A percentile compares a stretch with the other conserved stretches of the same genome.
Evolutionary conservation across 2,113 vertebrate species (phyloP).

Genomic region (Varanus salvator): DNA sequence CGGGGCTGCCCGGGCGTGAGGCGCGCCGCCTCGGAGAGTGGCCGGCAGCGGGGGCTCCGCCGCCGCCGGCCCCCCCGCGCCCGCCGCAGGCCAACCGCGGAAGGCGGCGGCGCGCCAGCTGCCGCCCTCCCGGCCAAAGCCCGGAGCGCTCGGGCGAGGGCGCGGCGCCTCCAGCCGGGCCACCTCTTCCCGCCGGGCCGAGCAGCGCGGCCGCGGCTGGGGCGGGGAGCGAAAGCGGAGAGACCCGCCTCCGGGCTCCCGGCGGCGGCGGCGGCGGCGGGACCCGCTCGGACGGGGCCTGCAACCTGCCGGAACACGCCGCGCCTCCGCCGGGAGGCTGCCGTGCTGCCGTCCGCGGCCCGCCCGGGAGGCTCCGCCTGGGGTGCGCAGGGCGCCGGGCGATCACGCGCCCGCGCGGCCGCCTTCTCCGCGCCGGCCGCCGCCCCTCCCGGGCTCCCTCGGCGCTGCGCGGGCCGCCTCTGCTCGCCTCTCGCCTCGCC

Average conservation of each 20-base stretch:
- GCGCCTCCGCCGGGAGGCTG: background rate
- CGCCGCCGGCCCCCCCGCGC: background rate
- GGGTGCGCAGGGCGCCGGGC: background rate
- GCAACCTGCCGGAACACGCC: background rate
- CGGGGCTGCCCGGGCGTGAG: too few relatives aligned
- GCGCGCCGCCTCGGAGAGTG: background rate
- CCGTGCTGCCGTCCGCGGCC: too few relatives aligned
- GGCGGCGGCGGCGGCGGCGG: background rate
- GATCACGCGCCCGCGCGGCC: background rate
- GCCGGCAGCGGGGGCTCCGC: background rate
- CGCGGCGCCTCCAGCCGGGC: background rate
- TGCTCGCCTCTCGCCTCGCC: too few relatives aligned
- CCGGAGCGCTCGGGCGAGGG: background rate
- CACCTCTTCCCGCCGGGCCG: background rate
- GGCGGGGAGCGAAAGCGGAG: background rate
- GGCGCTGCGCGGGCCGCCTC: background rate
- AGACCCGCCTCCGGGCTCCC: background rate
- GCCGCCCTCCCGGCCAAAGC: background rate
- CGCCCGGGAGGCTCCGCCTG: background rate
- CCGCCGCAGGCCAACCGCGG: background rate
- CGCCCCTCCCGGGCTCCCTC: conserved; percentile 4
- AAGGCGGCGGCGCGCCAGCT: too few relatives aligned
- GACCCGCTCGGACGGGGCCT: background rate
- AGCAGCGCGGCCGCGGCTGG: background rate
- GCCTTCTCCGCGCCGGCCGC: background rate